Percentiles rank a stretch among this genome's conserved stretches.
phyloP scores from a whole-genome alignment of 2,113 vertebrate species.

The Addax nasomaculatus region DNA sequence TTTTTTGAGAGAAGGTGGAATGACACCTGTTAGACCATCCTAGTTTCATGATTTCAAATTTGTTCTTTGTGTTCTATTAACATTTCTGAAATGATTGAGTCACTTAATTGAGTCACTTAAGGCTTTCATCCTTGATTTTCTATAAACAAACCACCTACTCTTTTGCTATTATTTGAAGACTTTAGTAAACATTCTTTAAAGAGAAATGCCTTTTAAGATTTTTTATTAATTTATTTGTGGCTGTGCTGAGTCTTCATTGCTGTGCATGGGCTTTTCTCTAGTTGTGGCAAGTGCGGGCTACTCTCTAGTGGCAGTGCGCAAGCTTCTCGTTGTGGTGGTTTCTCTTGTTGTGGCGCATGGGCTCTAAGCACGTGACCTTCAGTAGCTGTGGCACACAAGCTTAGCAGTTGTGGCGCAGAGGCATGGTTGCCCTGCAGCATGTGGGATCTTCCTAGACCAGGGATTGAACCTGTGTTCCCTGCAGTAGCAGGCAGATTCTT shows the following conservation, averaged over 20 bases:
- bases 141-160: neutral
- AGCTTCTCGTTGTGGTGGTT: rapidly evolving
- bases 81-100: neutral
- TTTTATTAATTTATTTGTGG: neutral
- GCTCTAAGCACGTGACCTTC: neutral
- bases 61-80: neutral
- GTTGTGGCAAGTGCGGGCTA: rapidly evolving
- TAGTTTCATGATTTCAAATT: neutral
- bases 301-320: neutral
- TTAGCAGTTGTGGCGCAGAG: neutral
- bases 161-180: neutral
- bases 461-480: neutral
- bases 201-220: neutral
- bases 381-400: neutral
- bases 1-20: neutral
- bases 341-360: neutral
- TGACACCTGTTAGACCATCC: neutral
- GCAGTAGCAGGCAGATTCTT: neutral
- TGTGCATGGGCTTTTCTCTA: neutral
- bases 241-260: neutral
- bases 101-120: neutral
- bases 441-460: neutral
- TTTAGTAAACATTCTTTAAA: neutral
- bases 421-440: neutral
- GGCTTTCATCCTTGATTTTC: neutral